Conservation (phyloP, 2,888 invertebrate species). For the Troglohyphantes excavatus region DNA sequence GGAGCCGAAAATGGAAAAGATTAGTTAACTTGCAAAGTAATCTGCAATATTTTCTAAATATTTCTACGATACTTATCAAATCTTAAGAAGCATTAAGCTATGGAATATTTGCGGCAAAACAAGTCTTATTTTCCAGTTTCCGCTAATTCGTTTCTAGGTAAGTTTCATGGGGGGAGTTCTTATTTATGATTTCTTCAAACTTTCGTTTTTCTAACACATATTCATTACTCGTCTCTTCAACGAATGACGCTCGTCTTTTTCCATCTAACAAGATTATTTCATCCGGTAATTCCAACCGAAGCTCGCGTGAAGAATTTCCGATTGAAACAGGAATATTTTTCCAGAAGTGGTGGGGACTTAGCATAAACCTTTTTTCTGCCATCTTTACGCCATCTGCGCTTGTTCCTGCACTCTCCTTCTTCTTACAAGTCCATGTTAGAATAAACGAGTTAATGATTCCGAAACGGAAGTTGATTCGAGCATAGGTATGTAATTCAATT, state of each 20-base stretch:
- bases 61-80: no score
- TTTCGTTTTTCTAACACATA: no score
- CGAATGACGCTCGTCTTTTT: no score
- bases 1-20: no score
- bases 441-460: slow-evolving; percentile 50
- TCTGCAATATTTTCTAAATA: no score
- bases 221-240: not conserved
- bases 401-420: slow-evolving; percentile 15
- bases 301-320: slow-evolving; percentile 31
- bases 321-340: slow-evolving; percentile 18
- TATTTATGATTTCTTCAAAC: no score
- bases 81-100: no score
- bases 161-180: no score
- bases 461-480: slow-evolving; percentile 61
- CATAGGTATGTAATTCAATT: slow-evolving; percentile 64
- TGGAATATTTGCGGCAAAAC: no score
- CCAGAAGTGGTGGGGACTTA: not conserved
- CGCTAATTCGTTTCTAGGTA: no score
- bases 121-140: no score
- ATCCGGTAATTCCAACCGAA: slow-evolving; percentile 22
- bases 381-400: slow-evolving; percentile 1
- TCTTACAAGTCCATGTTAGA: not conserved
- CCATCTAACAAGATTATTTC: slow-evolving; percentile 34
- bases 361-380: not conserved
- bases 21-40: no score